phyloP scores from a whole-genome alignment of 1,140 invertebrate genomes.

The Arctopsyche grandis region DNA sequence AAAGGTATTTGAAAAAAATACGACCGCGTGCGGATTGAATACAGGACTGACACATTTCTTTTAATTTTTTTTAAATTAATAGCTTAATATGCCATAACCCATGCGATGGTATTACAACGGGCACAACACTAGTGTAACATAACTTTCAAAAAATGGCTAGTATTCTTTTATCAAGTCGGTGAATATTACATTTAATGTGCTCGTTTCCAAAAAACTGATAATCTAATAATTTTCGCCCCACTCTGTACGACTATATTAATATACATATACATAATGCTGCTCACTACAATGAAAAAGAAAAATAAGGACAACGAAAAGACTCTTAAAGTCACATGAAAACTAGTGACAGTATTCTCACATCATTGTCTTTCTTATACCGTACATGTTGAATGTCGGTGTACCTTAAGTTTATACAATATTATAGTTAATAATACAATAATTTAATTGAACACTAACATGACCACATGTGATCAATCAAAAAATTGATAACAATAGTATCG shows the following conservation, averaged over 20 bases:
- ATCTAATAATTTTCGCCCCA: background rate
- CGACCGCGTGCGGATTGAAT: no score
- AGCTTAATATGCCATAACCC: no score
- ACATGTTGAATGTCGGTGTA: conserved; percentile 45
- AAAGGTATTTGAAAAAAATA: no score
- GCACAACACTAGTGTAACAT: no score
- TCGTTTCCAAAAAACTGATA: background rate
- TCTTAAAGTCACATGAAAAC: conserved; percentile 50
- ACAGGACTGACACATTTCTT: no score
- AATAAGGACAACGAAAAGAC: conserved; percentile 16
- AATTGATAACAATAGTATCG: conserved; percentile 25
- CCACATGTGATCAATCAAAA: conserved; percentile 35
- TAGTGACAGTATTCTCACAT: conserved; percentile 66
- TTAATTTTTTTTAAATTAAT: no score
- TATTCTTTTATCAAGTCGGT: no score
- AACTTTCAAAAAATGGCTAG: no score
- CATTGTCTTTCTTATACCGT: conserved; percentile 66
- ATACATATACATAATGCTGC: background rate
- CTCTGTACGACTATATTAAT: background rate
- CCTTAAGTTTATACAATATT: conserved; percentile 25
- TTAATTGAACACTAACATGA: conserved; percentile 34
- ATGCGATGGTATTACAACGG: no score
- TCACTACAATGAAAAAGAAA: background rate
- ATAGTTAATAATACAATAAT: conserved; percentile 37
- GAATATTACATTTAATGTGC: no score